A percentile compares a stretch with the other conserved stretches of the same genome.
These are phyloP conservation scores for Norana najaformis DNA, from an alignment of 2,888 invertebrate species.

Conservation along the genomic window DNA sequence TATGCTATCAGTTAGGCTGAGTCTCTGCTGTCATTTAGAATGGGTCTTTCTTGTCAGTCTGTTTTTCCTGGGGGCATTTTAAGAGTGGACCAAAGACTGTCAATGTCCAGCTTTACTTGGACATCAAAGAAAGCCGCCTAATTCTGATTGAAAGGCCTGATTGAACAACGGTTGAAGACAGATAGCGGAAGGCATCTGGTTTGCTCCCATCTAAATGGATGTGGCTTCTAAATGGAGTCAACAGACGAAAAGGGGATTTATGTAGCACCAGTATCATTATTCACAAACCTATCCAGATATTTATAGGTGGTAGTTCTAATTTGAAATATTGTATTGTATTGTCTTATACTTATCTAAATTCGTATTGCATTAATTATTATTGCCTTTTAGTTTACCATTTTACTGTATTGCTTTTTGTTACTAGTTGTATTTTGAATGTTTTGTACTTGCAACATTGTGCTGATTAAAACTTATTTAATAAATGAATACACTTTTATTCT, in stretches of 20 bases:
- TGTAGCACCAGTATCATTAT: not conserved
- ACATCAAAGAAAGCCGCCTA: not conserved
- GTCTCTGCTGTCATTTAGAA: not conserved
- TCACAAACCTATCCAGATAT: not conserved
- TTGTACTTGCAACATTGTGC: no score
- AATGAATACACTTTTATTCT: no score
- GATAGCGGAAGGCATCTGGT: not conserved
- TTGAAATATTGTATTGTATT: not conserved
- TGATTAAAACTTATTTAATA: no score
- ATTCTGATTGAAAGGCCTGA: no score
- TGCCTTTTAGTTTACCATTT: not conserved
- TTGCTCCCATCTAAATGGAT: not conserved
- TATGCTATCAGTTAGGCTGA: not conserved
- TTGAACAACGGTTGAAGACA: not conserved
- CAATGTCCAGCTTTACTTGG: not conserved
- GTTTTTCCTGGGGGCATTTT: no score
- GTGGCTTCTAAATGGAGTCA: not conserved
- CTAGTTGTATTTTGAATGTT: no score
- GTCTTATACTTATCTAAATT: not conserved
- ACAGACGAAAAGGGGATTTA: not conserved
- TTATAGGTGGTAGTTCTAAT: not conserved
- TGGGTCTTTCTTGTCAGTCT: not conserved
- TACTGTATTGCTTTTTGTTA: not conserved
- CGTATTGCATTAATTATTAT: not conserved
- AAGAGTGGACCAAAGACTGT: not conserved